Base-by-base conservation (phyloP, 1,140 invertebrate species). In the Helicorthomorpha holstii region DNA sequence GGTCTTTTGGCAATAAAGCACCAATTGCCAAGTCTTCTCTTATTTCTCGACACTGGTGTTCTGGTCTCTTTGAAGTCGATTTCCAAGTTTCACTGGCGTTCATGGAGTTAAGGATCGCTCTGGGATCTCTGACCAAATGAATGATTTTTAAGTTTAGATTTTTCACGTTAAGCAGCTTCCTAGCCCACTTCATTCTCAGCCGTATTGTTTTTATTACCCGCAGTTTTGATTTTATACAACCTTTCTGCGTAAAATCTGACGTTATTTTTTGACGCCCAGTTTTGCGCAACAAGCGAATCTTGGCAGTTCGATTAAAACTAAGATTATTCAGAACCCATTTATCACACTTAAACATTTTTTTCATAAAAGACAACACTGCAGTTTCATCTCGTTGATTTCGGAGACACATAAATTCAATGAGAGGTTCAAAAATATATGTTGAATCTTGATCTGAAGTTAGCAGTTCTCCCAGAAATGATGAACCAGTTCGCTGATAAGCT, bases 111-210 rank as follows among this genome's bases (percentile, higher is more conserved):
- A 48, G 21, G 4, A 48, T 48, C 3, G 47, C 47, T n/a, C 47
- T 12, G 10, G 47, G 47, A 48, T 48, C 47, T 25, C 47, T 23
- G 26, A 48, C 47, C 21, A 48, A 27, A 48, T 48, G 47, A 27
- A 48, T 27, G 10, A 48, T 48, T 48, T 48, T 48, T 12, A 48
- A 27, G 12, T 48, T 34, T 34, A 34, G 16, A 34, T 34, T 34
- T 7, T 34, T 16, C 7, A 7, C 29, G 16, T 34, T 16, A 34
- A 34, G 29, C 16, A 34, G 16, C 16, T 34, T 34, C 16, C 16
- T 34, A 7, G 29, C 29, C 29, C 7, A 7, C 7, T 34, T 34
- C 29, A 34, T 7, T 34, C 29, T 7, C 16, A 34, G 16, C 7
- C 29, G 29, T 7, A 34, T 34, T 34, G 29, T 34, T 34, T 34